Evolutionary conservation across 2,797 vertebrate genomes (phyloP).

Genomic region (Sciurus carolinensis): DNA sequence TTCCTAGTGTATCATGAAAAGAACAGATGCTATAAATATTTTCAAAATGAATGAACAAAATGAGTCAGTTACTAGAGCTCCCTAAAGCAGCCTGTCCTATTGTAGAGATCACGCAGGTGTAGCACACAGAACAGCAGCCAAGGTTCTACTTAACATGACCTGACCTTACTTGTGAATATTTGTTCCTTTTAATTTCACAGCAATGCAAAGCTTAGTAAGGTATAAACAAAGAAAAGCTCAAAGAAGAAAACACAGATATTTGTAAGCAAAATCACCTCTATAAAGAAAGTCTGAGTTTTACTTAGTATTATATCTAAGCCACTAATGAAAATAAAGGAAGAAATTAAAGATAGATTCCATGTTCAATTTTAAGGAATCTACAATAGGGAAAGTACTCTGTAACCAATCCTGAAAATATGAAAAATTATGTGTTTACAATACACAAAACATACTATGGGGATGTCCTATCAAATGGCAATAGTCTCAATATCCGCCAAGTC

Average conservation of each 20-base stretch:
- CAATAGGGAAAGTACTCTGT: slow-evolving; percentile 56
- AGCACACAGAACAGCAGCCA: accelerated
- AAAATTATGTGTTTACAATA: slow-evolving; percentile 57
- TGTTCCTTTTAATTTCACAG: slow-evolving; percentile 51
- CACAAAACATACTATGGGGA: not conserved
- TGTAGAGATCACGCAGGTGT: not conserved
- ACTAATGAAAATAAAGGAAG: slow-evolving; percentile 72
- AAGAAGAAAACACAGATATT: slow-evolving; percentile 63
- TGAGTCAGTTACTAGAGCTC: not conserved
- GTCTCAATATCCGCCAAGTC: not conserved
- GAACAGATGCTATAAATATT: slow-evolving; percentile 19
- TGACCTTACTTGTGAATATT: not conserved
- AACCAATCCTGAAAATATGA: slow-evolving; percentile 62
- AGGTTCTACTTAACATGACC: not conserved
- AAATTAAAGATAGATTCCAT: slow-evolving; percentile 65
- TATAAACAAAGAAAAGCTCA: slow-evolving; percentile 37
- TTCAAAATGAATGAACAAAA: slow-evolving; percentile 40
- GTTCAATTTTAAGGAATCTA: slow-evolving; percentile 60
- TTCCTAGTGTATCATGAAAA: not conserved
- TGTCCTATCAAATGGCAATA: slow-evolving; percentile 27
- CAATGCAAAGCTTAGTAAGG: slow-evolving; percentile 47
- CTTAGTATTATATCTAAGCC: slow-evolving; percentile 73
- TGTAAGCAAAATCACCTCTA: slow-evolving; percentile 71
- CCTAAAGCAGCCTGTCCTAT: not conserved
- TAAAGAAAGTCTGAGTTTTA: slow-evolving; percentile 75